Evolutionary conservation across 2,797 vertebrate species (phyloP).

Genomic region (Anomalospiza imberbis): DNA sequence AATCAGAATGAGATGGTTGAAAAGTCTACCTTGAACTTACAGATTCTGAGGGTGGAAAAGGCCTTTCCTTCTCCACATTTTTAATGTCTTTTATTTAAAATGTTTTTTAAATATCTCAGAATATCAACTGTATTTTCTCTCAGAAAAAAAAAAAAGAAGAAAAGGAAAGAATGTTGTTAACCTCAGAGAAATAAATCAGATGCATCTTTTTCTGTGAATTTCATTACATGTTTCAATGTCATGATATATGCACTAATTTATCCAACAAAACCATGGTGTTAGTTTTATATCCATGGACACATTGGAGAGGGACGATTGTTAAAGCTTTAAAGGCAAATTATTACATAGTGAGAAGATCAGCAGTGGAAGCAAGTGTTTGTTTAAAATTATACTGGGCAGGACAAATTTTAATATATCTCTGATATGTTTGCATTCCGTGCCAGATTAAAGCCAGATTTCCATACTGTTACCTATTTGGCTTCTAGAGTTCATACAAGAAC

Average conservation of each 20-base stretch:
- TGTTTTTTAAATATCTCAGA: neutral
- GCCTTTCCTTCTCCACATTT: neutral
- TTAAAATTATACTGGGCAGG: neutral
- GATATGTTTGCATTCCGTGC: neutral
- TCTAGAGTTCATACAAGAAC: neutral
- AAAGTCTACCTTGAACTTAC: neutral
- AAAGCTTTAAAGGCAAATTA: neutral
- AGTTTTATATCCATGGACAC: neutral
- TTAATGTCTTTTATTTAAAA: neutral
- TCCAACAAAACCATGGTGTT: neutral
- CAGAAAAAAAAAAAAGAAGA: accelerated
- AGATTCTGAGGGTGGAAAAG: neutral
- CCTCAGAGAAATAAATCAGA: neutral
- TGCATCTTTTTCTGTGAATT: neutral
- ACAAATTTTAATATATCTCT: neutral
- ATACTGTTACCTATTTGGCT: neutral
- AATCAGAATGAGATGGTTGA: neutral
- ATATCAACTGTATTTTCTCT: neutral
- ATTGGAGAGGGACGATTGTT: neutral
- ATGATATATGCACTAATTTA: neutral
- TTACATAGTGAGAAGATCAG: neutral
- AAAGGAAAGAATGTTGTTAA: neutral
- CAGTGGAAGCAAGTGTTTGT: accelerated
- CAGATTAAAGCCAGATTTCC: neutral
- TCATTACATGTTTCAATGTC: neutral